Evolutionary conservation across 2,797 vertebrate species (phyloP).

Genomic region (Mycteria americana): DNA sequence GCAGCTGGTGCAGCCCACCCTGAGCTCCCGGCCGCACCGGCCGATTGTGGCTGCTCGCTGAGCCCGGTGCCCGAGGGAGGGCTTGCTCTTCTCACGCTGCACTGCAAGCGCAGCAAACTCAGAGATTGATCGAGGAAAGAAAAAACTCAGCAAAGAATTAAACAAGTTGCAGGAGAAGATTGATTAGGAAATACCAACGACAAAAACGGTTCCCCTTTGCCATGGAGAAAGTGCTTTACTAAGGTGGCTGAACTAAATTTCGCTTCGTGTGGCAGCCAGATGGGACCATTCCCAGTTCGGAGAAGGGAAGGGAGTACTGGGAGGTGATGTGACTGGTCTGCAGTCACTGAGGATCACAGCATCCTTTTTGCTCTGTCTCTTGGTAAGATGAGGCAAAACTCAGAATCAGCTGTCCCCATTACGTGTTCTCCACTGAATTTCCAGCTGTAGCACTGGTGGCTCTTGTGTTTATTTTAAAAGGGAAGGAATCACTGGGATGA

Average conservation of each 20-base stretch:
- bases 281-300: background rate
- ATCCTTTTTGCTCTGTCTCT: background rate
- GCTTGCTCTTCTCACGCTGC: background rate
- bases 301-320: background rate
- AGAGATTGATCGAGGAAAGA: background rate
- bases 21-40: background rate
- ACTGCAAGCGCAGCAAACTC: background rate
- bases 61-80: background rate
- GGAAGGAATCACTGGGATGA: background rate
- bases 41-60: accelerated
- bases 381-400: background rate
- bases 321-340: background rate
- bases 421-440: background rate
- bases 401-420: background rate
- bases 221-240: background rate
- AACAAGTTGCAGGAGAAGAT: background rate
- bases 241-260: background rate
- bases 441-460: background rate
- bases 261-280: background rate
- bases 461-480: background rate
- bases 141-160: background rate
- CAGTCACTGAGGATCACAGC: background rate
- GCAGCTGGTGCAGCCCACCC: background rate
- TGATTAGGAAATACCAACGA: background rate
- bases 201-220: background rate